Conservation (phyloP, 1,140 invertebrate species). For the Coenobita brevimanus region DNA sequence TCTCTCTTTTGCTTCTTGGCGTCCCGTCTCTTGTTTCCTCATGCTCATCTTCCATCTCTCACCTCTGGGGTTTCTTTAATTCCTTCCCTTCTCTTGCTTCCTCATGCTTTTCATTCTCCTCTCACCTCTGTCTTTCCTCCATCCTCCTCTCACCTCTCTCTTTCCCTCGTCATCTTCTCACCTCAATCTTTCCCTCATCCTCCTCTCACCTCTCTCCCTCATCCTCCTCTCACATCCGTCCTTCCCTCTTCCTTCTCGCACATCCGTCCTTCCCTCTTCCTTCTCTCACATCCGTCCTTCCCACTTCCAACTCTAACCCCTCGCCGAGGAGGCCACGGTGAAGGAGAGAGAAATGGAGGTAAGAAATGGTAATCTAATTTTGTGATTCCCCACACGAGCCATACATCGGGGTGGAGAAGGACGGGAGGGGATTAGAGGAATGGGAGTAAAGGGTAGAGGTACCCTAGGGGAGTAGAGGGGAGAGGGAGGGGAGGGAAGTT, state of each 20-base stretch:
- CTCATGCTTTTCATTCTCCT: too few relatives aligned
- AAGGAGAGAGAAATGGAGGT: not conserved
- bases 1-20: too few relatives aligned
- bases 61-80: too few relatives aligned
- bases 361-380: conserved; percentile 24
- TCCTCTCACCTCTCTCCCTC: not conserved
- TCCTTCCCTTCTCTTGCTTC: too few relatives aligned
- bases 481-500: not conserved
- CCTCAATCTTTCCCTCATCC: not conserved
- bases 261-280: not conserved
- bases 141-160: too few relatives aligned
- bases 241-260: not conserved
- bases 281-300: conserved; percentile 1
- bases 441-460: not conserved
- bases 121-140: too few relatives aligned
- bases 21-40: too few relatives aligned
- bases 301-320: not conserved
- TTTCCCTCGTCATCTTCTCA: not conserved
- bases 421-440: not conserved
- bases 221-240: not conserved
- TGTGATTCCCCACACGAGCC: not conserved
- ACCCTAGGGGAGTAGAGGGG: not conserved
- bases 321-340: too few relatives aligned
- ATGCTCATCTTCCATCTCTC: too few relatives aligned
- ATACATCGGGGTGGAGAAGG: not conserved